Percentiles rank a stretch among this genome's conserved stretches.
Evolutionary conservation across 2,888 invertebrate species (phyloP).

Genomic region (Uloborus plumipes): DNA sequence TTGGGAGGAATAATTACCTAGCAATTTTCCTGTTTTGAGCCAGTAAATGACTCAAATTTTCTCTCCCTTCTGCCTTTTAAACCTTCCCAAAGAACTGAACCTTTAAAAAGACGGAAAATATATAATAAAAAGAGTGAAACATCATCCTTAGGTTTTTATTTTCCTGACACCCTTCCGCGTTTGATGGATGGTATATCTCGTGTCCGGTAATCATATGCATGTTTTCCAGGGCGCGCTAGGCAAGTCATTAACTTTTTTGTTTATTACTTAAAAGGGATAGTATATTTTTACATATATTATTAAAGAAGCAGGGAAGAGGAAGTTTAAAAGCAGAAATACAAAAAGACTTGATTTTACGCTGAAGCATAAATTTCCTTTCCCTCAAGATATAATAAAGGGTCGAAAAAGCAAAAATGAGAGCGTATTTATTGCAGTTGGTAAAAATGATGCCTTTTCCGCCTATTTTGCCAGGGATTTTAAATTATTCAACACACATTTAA

Average conservation of each 20-base stretch:
- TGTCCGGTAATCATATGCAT: neutral
- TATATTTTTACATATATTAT: no score
- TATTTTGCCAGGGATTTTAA: no score
- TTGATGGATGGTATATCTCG: conserved; percentile 20
- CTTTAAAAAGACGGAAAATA: conserved; percentile 7
- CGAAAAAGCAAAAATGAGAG: no score
- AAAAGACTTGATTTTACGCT: no score
- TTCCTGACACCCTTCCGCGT: neutral
- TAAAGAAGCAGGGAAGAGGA: no score
- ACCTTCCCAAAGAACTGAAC: neutral
- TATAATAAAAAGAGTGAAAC: conserved; percentile 8
- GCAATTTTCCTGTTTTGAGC: conserved; percentile 44
- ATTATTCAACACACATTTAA: no score
- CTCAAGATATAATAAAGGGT: no score
- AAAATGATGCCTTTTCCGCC: no score
- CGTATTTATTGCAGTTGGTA: no score
- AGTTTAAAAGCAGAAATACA: no score
- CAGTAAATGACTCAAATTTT: conserved; percentile 8
- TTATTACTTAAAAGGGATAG: neutral
- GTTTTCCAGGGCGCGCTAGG: neutral
- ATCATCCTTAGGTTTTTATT: conserved; percentile 6
- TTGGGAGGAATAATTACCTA: conserved; percentile 41
- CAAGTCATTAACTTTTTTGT: conserved; percentile 8
- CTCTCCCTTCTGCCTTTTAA: conserved; percentile 15
- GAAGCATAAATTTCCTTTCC: no score